Evolutionary conservation across 2,888 invertebrate genomes (phyloP).

Genomic region (Lumbricus terrestris): DNA sequence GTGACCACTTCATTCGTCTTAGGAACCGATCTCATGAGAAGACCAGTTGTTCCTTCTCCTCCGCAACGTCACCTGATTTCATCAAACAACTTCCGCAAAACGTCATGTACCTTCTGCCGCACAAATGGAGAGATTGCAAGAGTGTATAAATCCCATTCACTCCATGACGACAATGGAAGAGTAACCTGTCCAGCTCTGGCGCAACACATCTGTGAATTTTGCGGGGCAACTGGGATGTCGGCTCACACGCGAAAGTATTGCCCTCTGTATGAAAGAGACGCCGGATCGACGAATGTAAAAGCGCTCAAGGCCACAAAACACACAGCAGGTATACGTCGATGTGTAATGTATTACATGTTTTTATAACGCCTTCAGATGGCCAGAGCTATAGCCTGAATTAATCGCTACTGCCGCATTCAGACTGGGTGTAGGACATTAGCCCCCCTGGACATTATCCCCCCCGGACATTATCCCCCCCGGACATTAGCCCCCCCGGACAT

Average conservation of each 20-base stretch:
- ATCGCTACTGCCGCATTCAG: too few relatives aligned
- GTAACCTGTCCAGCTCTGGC: neutral
- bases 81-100: neutral
- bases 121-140: neutral
- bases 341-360: too few relatives aligned
- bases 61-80: neutral
- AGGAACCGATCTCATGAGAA: too few relatives aligned
- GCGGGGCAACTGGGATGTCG: slow-evolving; percentile 6
- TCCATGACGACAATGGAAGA: neutral
- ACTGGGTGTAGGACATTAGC: too few relatives aligned
- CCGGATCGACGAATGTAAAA: neutral
- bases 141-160: neutral
- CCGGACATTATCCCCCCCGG: too few relatives aligned
- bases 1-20: too few relatives aligned
- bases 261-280: neutral
- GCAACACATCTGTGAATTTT: neutral
- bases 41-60: too few relatives aligned
- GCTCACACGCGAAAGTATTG: neutral
- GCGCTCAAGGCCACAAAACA: neutral
- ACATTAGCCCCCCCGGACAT: too few relatives aligned
- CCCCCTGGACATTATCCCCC: too few relatives aligned
- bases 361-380: too few relatives aligned
- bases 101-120: neutral
- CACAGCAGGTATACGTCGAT: neutral
- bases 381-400: too few relatives aligned